Base-by-base conservation (phyloP, 2,888 invertebrate species). In the Cerastoderma edule region DNA sequence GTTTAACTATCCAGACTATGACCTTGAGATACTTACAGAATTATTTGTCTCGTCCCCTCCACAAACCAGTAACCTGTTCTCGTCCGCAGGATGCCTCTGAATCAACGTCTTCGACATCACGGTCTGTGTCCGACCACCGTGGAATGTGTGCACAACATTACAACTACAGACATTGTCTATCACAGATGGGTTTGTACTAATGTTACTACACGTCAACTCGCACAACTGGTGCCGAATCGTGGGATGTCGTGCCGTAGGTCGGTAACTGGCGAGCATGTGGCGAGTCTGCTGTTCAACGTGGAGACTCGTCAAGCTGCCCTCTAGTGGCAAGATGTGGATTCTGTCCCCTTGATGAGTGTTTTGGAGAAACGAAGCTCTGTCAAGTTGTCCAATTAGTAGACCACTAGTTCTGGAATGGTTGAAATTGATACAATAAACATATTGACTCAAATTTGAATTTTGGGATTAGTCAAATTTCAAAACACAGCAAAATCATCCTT, bases 31-130 rank as follows among this genome's bases (percentile, higher is more conserved):
- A 63, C 95, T 95, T n/a, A 94, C 95, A 24, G 85, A 83, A 28
- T 85, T 76, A 8, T 89, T 77, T 67, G 95, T 95, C 91, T 97
- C 97, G 75, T 96, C 95, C 87, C 96, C 95, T 0, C 96, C 96
- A 0, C 96, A 95, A 0, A 96, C 94, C 89, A 96, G 94, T 10
- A 94, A 94, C n/a, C 87, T 84, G 32, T 84, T 86, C 2, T 83
- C 70, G 13, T 95, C 94, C 3, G 94, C 93, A 0, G 95, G 94
- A 0, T 94, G 89, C 0, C 94, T 93, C 33, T 95, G 92, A 8
- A 95, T 94, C 90, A 95, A 95, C 0, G 95, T 94, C 63, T 95
- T 93, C 0, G 96, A 95, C 92, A 97, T 94, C 0, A 95, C 89
- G 0, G 95, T 95, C 27, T 96, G 95, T 35, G 95, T 94, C 1